Evolutionary conservation across 2,888 invertebrate genomes (phyloP).

Genomic region (Gasteruption jaculator): DNA sequence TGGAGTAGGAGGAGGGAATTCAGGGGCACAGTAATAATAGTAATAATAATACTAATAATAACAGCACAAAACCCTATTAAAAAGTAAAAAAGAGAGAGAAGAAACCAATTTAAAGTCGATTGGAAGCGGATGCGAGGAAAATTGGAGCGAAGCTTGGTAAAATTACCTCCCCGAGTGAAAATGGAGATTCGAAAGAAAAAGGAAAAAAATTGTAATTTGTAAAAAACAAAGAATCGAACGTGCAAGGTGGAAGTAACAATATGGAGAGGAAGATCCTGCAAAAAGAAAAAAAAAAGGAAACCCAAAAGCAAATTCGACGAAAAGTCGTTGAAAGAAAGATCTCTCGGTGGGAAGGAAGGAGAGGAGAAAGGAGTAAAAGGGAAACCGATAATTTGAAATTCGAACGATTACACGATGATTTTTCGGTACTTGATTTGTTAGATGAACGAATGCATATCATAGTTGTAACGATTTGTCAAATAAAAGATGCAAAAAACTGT

Average conservation of each 20-base stretch:
- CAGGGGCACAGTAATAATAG: no score
- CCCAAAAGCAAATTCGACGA: slow-evolving; percentile 1
- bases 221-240: no score
- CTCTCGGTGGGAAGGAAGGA: slow-evolving; percentile 13
- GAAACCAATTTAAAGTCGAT: neutral
- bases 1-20: no score
- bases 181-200: no score
- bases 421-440: slow-evolving; percentile 57
- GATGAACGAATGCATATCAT: slow-evolving; percentile 86
- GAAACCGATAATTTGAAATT: neutral
- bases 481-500: slow-evolving; percentile 67
- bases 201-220: no score
- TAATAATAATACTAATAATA: neutral
- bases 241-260: slow-evolving; percentile 9
- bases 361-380: slow-evolving; percentile 10
- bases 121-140: no score
- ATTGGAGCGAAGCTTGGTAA: no score
- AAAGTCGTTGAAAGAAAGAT: no score
- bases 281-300: slow-evolving; percentile 5
- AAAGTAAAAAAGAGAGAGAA: neutral
- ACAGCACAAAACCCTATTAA: slow-evolving; percentile 5
- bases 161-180: no score
- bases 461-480: slow-evolving; percentile 85
- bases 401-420: slow-evolving; percentile 21
- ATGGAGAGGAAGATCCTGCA: slow-evolving; percentile 1